Percentiles rank a stretch among this genome's conserved stretches.
These are phyloP conservation scores for Ellobium chinense DNA, from an alignment of 2,888 invertebrate species.

Conservation along the genomic window DNA sequence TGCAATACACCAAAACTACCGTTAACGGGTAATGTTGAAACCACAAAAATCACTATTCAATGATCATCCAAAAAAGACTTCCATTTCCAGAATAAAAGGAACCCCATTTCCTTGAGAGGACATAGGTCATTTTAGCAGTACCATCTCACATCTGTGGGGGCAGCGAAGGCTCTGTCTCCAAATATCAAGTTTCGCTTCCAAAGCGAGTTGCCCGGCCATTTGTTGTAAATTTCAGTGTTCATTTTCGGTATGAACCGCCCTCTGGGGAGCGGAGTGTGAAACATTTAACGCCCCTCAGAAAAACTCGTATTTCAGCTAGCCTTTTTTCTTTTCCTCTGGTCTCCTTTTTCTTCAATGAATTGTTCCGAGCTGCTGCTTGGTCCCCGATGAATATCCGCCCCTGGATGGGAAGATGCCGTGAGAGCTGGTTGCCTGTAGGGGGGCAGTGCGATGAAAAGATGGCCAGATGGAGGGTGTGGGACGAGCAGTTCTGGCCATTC, in stretches of 20 bases:
- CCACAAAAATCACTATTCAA: too few relatives aligned
- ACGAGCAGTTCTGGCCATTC: not conserved
- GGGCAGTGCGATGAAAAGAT: not conserved
- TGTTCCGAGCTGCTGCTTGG: not conserved
- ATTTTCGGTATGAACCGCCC: slow-evolving; percentile 24
- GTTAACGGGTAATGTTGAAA: too few relatives aligned
- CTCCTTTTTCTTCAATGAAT: not conserved
- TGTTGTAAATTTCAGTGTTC: slow-evolving; percentile 41
- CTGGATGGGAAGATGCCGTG: slow-evolving; percentile 4
- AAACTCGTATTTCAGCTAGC: not conserved
- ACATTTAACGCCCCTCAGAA: slow-evolving; percentile 11
- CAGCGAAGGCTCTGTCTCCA: slow-evolving; percentile 35
- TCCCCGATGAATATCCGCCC: not conserved
- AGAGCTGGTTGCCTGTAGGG: slow-evolving; percentile 9
- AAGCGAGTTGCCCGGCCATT: slow-evolving; percentile 34
- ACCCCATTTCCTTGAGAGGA: not conserved
- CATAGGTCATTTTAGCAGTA: slow-evolving; percentile 17
- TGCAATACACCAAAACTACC: too few relatives aligned
- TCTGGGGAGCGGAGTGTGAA: slow-evolving; percentile 19
- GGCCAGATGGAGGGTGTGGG: slow-evolving; percentile 9
- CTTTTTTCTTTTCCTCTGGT: not conserved
- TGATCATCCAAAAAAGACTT: too few relatives aligned
- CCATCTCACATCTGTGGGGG: not conserved
- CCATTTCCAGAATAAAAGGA: too few relatives aligned
- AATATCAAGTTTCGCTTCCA: slow-evolving; percentile 41